These are phyloP conservation scores for Tragelaphus strepsiceros DNA, from an alignment of 2,113 vertebrate species.

Conservation along the genomic window DNA sequence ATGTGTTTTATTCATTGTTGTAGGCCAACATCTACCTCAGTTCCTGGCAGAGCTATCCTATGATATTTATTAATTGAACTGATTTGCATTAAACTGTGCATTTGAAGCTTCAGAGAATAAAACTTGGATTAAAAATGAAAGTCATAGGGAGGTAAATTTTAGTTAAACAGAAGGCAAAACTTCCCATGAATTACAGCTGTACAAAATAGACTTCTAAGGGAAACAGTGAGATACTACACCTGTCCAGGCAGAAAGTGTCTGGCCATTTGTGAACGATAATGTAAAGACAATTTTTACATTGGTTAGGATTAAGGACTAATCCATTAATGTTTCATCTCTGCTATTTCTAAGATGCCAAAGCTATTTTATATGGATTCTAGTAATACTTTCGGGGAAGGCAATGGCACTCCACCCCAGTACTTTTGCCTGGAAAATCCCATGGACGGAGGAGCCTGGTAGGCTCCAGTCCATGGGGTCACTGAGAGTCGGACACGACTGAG, in stretches of 20 bases:
- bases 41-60: background rate
- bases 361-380: background rate
- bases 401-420: too few relatives aligned
- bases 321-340: background rate
- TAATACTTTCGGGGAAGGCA: background rate
- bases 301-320: background rate
- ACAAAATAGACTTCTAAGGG: background rate
- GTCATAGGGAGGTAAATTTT: background rate
- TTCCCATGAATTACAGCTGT: background rate
- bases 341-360: background rate
- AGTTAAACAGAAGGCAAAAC: background rate
- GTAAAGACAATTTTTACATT: background rate
- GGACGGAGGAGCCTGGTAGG: too few relatives aligned
- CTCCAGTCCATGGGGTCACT: too few relatives aligned
- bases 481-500: too few relatives aligned
- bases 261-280: background rate
- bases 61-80: constrained; percentile 6
- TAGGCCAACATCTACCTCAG: background rate
- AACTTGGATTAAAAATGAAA: constrained; percentile 22
- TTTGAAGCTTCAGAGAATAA: background rate
- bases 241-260: background rate
- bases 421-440: too few relatives aligned
- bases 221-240: background rate
- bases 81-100: constrained; percentile 19
- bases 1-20: background rate